Conservation (phyloP, 23 tunicate species). For the Aplidium turbinatum region DNA sequence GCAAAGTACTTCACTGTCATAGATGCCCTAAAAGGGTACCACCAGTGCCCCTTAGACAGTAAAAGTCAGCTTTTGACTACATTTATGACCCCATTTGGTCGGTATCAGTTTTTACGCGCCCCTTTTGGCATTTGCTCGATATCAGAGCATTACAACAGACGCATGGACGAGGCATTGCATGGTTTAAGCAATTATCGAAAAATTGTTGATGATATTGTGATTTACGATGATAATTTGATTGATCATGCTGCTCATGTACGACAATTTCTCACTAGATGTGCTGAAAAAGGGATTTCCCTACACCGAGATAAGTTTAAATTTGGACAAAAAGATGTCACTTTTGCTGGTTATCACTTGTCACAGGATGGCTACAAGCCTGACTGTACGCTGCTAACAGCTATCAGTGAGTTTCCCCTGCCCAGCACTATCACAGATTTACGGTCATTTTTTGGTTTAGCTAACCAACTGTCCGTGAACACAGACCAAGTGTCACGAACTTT, state of each 20-base stretch:
- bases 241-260: not conserved
- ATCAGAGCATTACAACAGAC: constrained; percentile 6
- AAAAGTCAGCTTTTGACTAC: constrained; percentile 10
- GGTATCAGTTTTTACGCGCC: not conserved
- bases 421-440: constrained; percentile 10
- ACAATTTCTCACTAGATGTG: constrained; percentile 2
- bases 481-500: not conserved
- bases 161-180: constrained; percentile 4
- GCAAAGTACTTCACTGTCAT: no score
- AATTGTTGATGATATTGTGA: constrained; percentile 18
- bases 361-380: constrained; percentile 15
- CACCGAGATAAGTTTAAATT: constrained; percentile 15
- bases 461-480: constrained; percentile 4
- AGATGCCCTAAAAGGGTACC: no score
- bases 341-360: constrained; percentile 15
- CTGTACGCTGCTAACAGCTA: not conserved
- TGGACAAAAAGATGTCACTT: not conserved
- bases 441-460: constrained; percentile 19
- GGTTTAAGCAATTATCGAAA: constrained; percentile 10
- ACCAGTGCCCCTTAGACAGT: constrained; percentile 15
- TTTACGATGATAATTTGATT: not conserved
- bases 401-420: constrained; percentile 12
- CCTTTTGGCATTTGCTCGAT: constrained; percentile 12
- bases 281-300: not conserved
- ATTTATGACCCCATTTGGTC: constrained; percentile 13